Conservation (phyloP, 1,140 invertebrate genomes). For the Brevipalpus yothersi region DNA sequence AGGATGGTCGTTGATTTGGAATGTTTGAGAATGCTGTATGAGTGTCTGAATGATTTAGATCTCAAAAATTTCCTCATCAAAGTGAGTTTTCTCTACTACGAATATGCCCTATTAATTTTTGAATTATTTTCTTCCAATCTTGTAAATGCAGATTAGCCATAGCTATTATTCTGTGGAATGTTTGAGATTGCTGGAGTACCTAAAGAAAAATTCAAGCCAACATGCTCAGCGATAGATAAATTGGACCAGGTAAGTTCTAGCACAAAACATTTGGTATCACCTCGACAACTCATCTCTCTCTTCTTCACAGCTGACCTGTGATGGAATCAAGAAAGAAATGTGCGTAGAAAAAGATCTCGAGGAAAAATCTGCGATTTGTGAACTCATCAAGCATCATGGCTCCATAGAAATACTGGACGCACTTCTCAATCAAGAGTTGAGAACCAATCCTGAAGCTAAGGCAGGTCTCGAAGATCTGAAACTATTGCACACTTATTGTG, state of each 20-base stretch:
- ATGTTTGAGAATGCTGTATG: constrained; percentile 70
- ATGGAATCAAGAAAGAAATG: no score
- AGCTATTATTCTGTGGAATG: constrained; percentile 79
- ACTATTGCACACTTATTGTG: no score
- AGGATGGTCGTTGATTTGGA: constrained; percentile 91
- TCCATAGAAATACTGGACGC: no score
- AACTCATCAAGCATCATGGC: no score
- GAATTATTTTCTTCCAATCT: not conserved
- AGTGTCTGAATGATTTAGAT: constrained; percentile 56
- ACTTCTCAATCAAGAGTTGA: no score
- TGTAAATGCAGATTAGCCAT: constrained; percentile 44
- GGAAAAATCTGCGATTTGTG: no score
- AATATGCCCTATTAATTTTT: not conserved
- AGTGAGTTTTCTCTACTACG: constrained; percentile 21
- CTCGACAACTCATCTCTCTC: no score
- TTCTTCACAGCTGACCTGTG: no score
- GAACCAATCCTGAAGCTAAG: no score
- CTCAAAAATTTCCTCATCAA: constrained; percentile 75
- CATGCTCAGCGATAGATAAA: constrained; percentile 95
- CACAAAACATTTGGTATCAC: no score
- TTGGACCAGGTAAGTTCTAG: constrained; percentile 61
- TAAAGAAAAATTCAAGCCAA: constrained; percentile 57
- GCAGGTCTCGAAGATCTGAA: no score
- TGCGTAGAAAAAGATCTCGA: no score
- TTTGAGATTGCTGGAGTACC: constrained; percentile 87